Conservation (phyloP, 2,888 invertebrate species). For the Protonemura montana region DNA sequence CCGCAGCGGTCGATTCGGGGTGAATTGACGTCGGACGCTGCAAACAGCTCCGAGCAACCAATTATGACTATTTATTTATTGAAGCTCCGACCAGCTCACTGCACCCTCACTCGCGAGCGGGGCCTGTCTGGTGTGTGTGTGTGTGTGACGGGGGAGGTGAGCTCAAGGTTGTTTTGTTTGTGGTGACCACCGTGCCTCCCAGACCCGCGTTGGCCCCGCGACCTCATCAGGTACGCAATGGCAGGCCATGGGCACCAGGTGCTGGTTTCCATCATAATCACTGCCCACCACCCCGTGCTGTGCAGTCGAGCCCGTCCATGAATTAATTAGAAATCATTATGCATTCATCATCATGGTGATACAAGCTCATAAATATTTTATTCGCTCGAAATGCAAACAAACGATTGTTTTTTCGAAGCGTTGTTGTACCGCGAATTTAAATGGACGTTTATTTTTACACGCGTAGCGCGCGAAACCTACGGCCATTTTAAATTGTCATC, state of each 20-base stretch:
- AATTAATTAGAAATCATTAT: slow-evolving; percentile 7
- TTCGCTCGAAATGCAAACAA: neutral
- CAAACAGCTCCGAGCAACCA: slow-evolving; percentile 45
- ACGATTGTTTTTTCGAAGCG: neutral
- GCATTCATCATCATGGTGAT: neutral
- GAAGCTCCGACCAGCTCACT: slow-evolving; percentile 31
- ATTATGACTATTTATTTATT: slow-evolving; percentile 47
- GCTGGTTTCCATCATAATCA: neutral
- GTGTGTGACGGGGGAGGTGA: neutral
- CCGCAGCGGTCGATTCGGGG: neutral
- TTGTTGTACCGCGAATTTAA: neutral
- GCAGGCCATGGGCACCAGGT: neutral
- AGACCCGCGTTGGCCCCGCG: too few relatives aligned
- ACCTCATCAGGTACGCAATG: too few relatives aligned
- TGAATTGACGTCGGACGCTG: slow-evolving; percentile 19
- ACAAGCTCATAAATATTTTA: neutral
- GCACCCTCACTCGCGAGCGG: too few relatives aligned
- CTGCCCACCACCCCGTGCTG: neutral
- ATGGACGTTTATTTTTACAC: neutral
- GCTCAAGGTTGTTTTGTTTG: neutral
- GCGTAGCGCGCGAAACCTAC: too few relatives aligned
- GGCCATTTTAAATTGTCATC: neutral
- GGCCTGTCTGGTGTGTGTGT: neutral
- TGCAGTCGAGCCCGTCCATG: neutral
- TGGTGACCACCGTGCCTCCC: neutral